These are phyloP conservation scores for Chelonus formosanus DNA, from an alignment of 2,888 invertebrate species.

Conservation along the genomic window DNA sequence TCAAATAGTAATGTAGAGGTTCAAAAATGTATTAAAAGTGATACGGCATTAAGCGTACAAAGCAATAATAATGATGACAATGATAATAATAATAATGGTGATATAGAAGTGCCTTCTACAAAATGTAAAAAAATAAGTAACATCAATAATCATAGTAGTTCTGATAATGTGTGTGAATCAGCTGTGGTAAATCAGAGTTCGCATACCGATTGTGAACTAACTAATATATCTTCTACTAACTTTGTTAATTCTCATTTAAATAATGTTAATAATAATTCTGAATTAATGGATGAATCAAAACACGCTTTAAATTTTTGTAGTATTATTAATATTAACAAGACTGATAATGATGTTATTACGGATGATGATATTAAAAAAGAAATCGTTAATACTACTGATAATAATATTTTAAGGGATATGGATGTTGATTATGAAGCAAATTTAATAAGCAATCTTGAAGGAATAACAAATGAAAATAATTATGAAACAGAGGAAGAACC, in stretches of 20 bases:
- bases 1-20: constrained; percentile 8
- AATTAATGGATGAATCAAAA: constrained; percentile 26
- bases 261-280: neutral
- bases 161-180: neutral
- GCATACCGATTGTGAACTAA: constrained; percentile 66
- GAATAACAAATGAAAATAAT: too few species aligned
- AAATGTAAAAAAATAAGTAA: constrained; percentile 30
- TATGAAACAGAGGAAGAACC: too few species aligned
- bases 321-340: constrained; percentile 48
- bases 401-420: neutral
- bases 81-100: constrained; percentile 33
- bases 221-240: constrained; percentile 52
- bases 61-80: constrained; percentile 11
- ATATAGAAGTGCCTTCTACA: constrained; percentile 43
- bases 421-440: constrained; percentile 37
- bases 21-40: constrained; percentile 14
- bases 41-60: neutral
- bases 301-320: constrained; percentile 42
- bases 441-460: constrained; percentile 33
- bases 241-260: neutral
- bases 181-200: too few species aligned
- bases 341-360: constrained; percentile 45
- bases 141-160: constrained; percentile 24
- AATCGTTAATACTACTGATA: constrained; percentile 32
- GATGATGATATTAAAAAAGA: constrained; percentile 28